Percentiles rank a stretch among this genome's conserved stretches.
phyloP scores from a whole-genome alignment of 1,140 invertebrate genomes.

The Drosophila parvula region DNA sequence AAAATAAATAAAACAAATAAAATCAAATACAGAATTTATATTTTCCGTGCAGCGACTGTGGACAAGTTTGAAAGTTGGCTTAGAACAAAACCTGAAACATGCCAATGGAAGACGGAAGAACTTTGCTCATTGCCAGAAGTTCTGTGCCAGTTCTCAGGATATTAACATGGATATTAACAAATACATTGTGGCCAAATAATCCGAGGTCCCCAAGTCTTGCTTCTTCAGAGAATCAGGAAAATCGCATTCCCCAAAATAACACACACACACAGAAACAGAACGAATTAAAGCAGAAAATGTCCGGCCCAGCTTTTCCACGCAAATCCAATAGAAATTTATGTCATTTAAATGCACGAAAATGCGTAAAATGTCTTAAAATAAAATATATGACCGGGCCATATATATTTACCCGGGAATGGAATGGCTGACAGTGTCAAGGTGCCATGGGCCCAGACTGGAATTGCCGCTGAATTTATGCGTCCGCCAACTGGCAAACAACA shows the following conservation, averaged over 20 bases:
- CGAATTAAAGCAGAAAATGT: conserved; percentile 56
- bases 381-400: conserved; percentile 74
- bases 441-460: conserved; percentile 56
- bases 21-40: background rate
- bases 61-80: conserved; percentile 45
- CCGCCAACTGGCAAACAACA: conserved; percentile 61
- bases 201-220: conserved; percentile 23
- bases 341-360: conserved; percentile 75
- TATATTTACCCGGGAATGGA: conserved; percentile 25
- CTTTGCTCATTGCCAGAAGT: conserved; percentile 41
- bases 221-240: background rate
- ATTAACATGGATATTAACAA: conserved; percentile 57
- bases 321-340: conserved; percentile 80
- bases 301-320: conserved; percentile 32
- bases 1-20: too few species aligned
- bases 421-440: conserved; percentile 60
- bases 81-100: conserved; percentile 27
- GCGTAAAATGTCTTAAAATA: conserved; percentile 76
- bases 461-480: conserved; percentile 76
- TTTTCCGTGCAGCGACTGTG: background rate
- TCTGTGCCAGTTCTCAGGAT: conserved; percentile 46
- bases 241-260: conserved; percentile 11
- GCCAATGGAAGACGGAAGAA: conserved; percentile 43
- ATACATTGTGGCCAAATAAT: conserved; percentile 51
- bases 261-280: too few species aligned